Conservation (phyloP, 2,797 vertebrate genomes). For the Clarias platycephalus region DNA sequence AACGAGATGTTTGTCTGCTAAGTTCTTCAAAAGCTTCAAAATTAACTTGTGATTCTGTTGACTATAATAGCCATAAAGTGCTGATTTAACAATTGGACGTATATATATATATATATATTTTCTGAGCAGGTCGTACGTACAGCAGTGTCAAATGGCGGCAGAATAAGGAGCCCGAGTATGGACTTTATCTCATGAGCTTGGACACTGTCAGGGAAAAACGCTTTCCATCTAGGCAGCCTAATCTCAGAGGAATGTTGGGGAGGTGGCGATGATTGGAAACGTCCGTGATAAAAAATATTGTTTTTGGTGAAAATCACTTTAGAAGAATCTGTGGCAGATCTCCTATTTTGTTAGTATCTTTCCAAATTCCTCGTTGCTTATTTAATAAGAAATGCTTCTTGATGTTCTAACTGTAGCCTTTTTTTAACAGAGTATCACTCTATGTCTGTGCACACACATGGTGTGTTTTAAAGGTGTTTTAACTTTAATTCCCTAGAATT, state of each 20-base stretch:
- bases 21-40: not conserved
- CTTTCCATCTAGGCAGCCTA: not conserved
- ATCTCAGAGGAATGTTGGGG: constrained; percentile 19
- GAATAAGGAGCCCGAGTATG: not conserved
- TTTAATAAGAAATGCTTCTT: not conserved
- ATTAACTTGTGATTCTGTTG: no score
- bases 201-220: constrained; percentile 3
- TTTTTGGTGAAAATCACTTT: not conserved
- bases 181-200: constrained; percentile 15
- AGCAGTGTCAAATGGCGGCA: not conserved
- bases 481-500: constrained; percentile 87
- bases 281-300: constrained; percentile 10
- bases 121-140: not conserved
- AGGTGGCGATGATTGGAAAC: constrained; percentile 17
- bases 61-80: not conserved
- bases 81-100: not conserved
- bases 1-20: not conserved
- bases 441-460: constrained; percentile 32
- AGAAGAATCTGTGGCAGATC: not conserved
- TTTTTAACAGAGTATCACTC: not conserved
- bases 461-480: constrained; percentile 85
- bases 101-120: not conserved
- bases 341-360: not conserved
- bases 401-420: not conserved
- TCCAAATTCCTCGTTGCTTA: not conserved